These are phyloP conservation scores for Callipepla californica DNA, from an alignment of 2,113 vertebrate genomes.

Conservation along the genomic window DNA sequence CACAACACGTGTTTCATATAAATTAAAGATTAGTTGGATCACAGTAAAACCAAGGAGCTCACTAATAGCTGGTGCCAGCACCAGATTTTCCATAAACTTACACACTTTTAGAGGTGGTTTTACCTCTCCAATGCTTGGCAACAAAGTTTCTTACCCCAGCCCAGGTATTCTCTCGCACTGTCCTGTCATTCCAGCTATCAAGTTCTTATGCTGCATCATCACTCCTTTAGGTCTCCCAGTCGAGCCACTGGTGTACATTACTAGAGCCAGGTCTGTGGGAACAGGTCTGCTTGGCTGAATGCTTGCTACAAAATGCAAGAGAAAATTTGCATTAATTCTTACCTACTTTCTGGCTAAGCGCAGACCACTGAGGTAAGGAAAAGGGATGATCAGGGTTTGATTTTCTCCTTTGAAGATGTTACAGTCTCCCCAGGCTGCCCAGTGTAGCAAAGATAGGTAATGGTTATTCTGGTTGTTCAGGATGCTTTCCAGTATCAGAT, in stretches of 20 bases:
- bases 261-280: constrained; percentile 90
- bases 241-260: constrained; percentile 99
- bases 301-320: constrained; percentile 74
- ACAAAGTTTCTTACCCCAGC: constrained; percentile 86
- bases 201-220: constrained; percentile 93
- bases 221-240: constrained; percentile 96
- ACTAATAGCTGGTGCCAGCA: not conserved
- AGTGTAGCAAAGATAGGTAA: not conserved
- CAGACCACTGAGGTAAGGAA: not conserved
- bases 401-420: not conserved
- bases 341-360: not conserved
- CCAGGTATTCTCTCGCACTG: constrained; percentile 96
- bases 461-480: not conserved
- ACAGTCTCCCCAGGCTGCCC: not conserved
- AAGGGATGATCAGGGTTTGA: not conserved
- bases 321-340: not conserved
- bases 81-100: not conserved
- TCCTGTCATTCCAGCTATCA: constrained; percentile 96
- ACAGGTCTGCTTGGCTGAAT: constrained; percentile 79
- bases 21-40: not conserved
- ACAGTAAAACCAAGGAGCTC: not conserved
- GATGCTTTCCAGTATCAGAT: not conserved
- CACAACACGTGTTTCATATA: not conserved
- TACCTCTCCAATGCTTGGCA: not conserved
- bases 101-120: not conserved